Conservation (phyloP, 2,797 vertebrate species). For the Chrysocyon brachyurus region DNA sequence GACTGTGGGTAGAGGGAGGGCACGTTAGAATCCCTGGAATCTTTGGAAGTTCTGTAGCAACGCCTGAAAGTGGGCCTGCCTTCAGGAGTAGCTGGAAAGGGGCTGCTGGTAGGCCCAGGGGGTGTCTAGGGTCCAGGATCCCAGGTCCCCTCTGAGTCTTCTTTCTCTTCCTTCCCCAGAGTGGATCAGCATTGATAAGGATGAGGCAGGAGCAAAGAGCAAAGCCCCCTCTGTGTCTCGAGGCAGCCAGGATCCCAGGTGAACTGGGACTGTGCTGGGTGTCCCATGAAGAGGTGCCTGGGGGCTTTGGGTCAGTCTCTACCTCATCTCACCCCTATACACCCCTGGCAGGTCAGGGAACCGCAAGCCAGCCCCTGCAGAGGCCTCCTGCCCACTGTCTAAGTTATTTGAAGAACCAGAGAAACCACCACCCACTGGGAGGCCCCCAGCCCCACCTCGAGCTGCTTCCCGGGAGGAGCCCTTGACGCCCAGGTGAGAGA, state of each 20-base stretch:
- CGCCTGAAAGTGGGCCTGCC: background rate
- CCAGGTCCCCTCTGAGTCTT: constrained; percentile 47
- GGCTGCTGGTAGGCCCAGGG: background rate
- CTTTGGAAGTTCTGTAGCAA: background rate
- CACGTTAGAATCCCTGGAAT: background rate
- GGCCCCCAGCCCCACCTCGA: constrained; percentile 85
- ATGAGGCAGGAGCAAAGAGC: constrained; percentile 94
- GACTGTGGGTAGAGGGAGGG: background rate
- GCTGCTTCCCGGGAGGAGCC: constrained; percentile 87
- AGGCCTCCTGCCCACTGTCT: constrained; percentile 83
- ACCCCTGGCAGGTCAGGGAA: constrained; percentile 80
- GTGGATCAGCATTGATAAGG: constrained; percentile 98
- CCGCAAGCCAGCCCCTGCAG: constrained; percentile 80
- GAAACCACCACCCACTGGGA: constrained; percentile 84
- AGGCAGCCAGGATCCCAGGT: constrained; percentile 91
- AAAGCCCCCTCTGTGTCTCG: constrained; percentile 90
- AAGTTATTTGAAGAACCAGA: constrained; percentile 94
- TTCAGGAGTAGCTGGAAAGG: background rate
- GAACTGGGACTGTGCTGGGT: background rate
- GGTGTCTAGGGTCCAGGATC: background rate
- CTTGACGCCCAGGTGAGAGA: constrained; percentile 86
- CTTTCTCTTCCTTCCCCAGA: constrained; percentile 87
- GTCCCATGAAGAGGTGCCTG: rapidly evolving
- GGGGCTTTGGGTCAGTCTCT: background rate
- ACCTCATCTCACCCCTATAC: background rate